Evolutionary conservation across 2,888 invertebrate species (phyloP).

Genomic region (Gastracanthus pulcherrimus): DNA sequence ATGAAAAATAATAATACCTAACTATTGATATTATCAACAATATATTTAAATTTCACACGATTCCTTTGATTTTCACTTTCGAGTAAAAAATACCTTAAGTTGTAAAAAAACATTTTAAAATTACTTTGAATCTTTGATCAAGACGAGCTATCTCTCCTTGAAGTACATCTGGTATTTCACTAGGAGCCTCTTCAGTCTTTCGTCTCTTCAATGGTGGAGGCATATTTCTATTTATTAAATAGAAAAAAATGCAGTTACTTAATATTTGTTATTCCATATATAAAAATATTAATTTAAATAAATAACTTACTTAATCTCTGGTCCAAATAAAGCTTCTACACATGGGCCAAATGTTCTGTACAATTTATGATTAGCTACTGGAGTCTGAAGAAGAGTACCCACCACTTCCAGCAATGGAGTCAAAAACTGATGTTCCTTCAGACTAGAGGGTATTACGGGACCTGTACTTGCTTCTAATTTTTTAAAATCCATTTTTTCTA

Average conservation of each 20-base stretch:
- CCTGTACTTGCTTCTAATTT: constrained; percentile 83
- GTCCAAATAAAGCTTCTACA: constrained; percentile 91
- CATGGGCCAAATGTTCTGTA: constrained; percentile 95
- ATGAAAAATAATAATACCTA: neutral
- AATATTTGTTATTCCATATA: neutral
- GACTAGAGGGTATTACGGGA: constrained; percentile 78
- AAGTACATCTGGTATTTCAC: constrained; percentile 91
- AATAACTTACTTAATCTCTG: constrained; percentile 86
- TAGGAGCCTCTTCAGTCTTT: constrained; percentile 84
- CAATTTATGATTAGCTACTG: constrained; percentile 93
- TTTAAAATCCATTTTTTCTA: constrained; percentile 89
- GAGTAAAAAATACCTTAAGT: no score
- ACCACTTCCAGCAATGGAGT: constrained; percentile 93
- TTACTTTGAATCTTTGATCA: constrained; percentile 92
- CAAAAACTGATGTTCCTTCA: constrained; percentile 86
- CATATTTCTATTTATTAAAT: constrained; percentile 79
- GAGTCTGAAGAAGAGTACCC: constrained; percentile 86
- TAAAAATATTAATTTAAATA: neutral
- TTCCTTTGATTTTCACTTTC: no score
- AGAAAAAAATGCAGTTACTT: neutral
- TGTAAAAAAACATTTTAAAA: neutral
- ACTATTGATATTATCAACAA: neutral
- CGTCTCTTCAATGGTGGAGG: constrained; percentile 87
- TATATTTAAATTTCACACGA: no score
- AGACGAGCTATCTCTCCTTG: constrained; percentile 96